phyloP scores from a whole-genome alignment of 2,888 invertebrate species.

The Microplitis deprimator region DNA sequence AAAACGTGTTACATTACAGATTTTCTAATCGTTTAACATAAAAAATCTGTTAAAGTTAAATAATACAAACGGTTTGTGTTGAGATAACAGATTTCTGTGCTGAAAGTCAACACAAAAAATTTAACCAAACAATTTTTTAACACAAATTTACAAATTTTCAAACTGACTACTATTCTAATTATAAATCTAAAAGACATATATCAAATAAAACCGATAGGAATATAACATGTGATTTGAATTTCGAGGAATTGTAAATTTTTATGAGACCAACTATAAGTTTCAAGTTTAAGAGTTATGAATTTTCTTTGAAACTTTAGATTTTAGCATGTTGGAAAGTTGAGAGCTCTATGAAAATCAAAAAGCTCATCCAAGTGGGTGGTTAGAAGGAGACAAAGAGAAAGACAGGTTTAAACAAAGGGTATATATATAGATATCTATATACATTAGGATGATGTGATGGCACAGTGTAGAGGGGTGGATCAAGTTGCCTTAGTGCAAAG shows the following conservation, averaged over 20 bases:
- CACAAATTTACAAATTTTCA: too few relatives aligned
- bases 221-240: background rate
- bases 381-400: background rate
- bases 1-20: too few relatives aligned
- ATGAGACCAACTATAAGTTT: conserved; percentile 48
- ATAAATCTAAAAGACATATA: too few relatives aligned
- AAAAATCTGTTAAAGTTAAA: too few relatives aligned
- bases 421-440: background rate
- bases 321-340: conserved; percentile 54
- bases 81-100: too few relatives aligned
- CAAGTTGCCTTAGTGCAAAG: conserved; percentile 66
- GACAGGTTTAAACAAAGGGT: background rate
- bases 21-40: too few relatives aligned
- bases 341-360: conserved; percentile 55
- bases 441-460: conserved; percentile 25
- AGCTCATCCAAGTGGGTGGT: conserved; percentile 45
- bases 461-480: conserved; percentile 62
- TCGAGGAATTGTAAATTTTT: background rate
- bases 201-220: background rate
- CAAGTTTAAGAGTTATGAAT: background rate
- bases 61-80: too few relatives aligned
- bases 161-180: too few relatives aligned
- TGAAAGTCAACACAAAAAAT: too few relatives aligned
- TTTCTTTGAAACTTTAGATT: background rate
- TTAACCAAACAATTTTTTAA: too few relatives aligned